These are phyloP conservation scores for Micrasema minimum DNA, from an alignment of 1,140 invertebrate species.

Conservation along the genomic window DNA sequence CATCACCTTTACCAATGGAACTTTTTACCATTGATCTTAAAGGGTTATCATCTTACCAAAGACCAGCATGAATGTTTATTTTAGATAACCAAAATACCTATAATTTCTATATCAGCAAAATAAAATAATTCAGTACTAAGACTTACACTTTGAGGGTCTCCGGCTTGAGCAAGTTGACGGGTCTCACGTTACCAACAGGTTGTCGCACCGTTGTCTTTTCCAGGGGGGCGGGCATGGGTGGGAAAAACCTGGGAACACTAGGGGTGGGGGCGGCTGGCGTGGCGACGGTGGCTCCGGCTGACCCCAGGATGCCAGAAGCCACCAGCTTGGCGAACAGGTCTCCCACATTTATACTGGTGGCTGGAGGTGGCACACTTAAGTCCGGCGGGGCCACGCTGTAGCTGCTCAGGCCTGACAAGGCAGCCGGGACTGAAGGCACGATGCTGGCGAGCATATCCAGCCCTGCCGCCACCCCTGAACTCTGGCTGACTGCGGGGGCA, in stretches of 20 bases:
- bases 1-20: too few species aligned
- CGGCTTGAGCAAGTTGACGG: slow-evolving; percentile 73
- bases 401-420: slow-evolving; percentile 66
- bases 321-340: slow-evolving; percentile 87
- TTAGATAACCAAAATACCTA: too few species aligned
- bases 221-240: background rate
- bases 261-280: slow-evolving; percentile 26
- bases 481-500: background rate
- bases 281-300: slow-evolving; percentile 10
- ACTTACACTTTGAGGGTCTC: slow-evolving; percentile 82
- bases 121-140: too few species aligned
- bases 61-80: too few species aligned
- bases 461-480: slow-evolving; percentile 52
- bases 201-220: slow-evolving; percentile 14
- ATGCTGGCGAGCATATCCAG: slow-evolving; percentile 74
- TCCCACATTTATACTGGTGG: slow-evolving; percentile 74
- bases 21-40: too few species aligned
- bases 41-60: too few species aligned
- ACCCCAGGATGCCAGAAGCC: slow-evolving; percentile 78
- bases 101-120: too few species aligned
- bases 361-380: slow-evolving; percentile 56
- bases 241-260: background rate
- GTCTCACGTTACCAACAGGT: slow-evolving; percentile 64
- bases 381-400: slow-evolving; percentile 60
- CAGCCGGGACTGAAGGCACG: slow-evolving; percentile 70